Evolutionary conservation across 2,113 vertebrate species (phyloP), one percentile per base, ranked within the genome.

Genomic region (Oriolus oriolus): DNA sequence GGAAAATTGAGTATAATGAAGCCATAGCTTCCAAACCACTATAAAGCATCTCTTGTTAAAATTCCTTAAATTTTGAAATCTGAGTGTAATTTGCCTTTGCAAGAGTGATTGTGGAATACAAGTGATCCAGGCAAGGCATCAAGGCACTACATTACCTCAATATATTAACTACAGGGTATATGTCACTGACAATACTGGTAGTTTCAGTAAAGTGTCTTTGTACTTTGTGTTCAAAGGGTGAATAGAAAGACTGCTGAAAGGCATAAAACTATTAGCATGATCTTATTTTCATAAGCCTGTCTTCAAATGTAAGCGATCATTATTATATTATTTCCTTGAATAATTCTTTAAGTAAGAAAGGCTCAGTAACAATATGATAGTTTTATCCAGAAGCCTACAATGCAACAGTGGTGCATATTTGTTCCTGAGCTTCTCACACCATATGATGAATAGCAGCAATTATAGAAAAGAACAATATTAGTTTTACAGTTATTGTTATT

Each of bases 401-500:
- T n/a, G 92, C 95, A 96, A 93, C 45, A 87, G 53, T 84, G 91
- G 45, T 79, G 44, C 64, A 44, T 96, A 93, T 95, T 97, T 97
- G 89, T 68, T 85, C 85, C 84, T 90, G 78, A 93, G 84, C 92
- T 96, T 96, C 90, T 97, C 90, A 56, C 1, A 31, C 30, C 77
- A 59, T 37, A 76, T 98, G 98, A 98, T 97, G 93, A 97, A 98
- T 98, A 95, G 49, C 37, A 79, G 94, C 96, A 98, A 98, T 98
- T 98, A 98, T 92, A 97, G 54, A 84, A 96, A 97, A 97, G 96
- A 97, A 97, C 91, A 98, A 97, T 98, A 98, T 98, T 98, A 97
- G 82, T 94, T 98, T 97, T 98, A 96, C 95, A 97, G 94, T 97
- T 98, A 97, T 94, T 98, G 95, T 96, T 98, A 97, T 97, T 97